These are phyloP conservation scores for Mus spicilegus DNA, from an alignment of 2,113 vertebrate species.

Conservation along the genomic window DNA sequence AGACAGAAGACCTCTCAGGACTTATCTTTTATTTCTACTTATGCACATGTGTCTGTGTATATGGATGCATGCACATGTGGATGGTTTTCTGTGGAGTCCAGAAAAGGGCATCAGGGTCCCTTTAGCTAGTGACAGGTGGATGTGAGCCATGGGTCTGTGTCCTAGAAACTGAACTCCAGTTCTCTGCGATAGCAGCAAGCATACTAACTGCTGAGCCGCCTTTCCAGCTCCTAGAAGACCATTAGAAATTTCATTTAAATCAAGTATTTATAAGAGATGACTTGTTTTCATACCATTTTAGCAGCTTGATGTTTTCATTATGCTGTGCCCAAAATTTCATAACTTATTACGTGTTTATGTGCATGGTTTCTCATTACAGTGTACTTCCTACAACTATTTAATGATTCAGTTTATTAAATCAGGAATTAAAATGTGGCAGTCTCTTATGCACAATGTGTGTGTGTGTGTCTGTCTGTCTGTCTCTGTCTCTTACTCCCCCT, in stretches of 20 bases:
- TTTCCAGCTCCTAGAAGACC: neutral
- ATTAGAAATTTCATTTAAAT: constrained; percentile 53
- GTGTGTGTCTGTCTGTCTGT: too few species aligned
- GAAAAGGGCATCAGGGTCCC: too few species aligned
- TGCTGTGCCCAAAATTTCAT: constrained; percentile 14
- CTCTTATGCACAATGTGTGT: constrained; percentile 10
- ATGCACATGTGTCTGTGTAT: neutral
- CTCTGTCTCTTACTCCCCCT: neutral
- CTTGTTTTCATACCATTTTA: neutral
- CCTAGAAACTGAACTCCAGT: neutral
- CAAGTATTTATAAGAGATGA: neutral
- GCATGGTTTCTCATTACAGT: neutral
- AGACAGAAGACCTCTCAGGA: constrained; percentile 32
- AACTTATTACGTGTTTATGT: constrained; percentile 40
- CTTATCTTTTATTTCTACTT: neutral
- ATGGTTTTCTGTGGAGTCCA: neutral
- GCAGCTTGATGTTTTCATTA: constrained; percentile 53
- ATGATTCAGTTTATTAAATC: constrained; percentile 43
- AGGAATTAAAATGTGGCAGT: neutral
- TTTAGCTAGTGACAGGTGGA: too few species aligned
- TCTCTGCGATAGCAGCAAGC: neutral
- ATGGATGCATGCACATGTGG: neutral
- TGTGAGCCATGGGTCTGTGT: neutral
- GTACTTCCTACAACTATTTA: constrained; percentile 44
- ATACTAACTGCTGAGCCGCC: neutral